These are phyloP conservation scores for Hymenochirus boettgeri DNA, from an alignment of 2,113 vertebrate genomes.

Conservation along the genomic window DNA sequence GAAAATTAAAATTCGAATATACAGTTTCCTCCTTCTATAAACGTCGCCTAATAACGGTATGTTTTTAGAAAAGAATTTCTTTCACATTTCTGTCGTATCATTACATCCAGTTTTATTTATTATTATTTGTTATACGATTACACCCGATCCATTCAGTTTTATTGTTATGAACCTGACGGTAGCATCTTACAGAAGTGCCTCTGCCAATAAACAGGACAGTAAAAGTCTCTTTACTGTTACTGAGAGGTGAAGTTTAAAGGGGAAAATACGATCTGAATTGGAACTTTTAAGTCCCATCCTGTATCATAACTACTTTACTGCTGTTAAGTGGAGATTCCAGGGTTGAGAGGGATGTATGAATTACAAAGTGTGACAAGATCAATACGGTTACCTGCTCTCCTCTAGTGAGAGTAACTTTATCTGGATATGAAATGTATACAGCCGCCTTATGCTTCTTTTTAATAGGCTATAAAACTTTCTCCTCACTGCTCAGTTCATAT, in stretches of 20 bases:
- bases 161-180: neutral
- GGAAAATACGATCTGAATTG: slow-evolving; percentile 15
- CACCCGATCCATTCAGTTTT: neutral
- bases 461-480: slow-evolving; percentile 8
- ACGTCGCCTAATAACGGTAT: too few species aligned
- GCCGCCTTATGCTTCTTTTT: slow-evolving; percentile 1
- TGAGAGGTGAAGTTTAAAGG: slow-evolving; percentile 4
- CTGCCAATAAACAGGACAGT: neutral
- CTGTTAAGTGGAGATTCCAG: neutral
- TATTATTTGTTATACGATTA: too few species aligned
- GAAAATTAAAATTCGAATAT: too few species aligned
- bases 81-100: neutral
- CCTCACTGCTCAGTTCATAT: neutral
- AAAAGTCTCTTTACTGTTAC: neutral
- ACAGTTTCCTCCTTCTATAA: too few species aligned
- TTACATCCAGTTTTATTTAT: too few species aligned
- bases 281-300: slow-evolving; percentile 8
- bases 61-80: neutral
- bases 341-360: slow-evolving; percentile 8
- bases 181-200: neutral
- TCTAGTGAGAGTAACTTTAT: slow-evolving; percentile 5
- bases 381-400: slow-evolving; percentile 8
- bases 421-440: neutral
- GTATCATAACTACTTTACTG: slow-evolving; percentile 9
- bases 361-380: slow-evolving; percentile 13